Conservation (phyloP, 2,113 vertebrate species). For the Mirounga angustirostris region DNA sequence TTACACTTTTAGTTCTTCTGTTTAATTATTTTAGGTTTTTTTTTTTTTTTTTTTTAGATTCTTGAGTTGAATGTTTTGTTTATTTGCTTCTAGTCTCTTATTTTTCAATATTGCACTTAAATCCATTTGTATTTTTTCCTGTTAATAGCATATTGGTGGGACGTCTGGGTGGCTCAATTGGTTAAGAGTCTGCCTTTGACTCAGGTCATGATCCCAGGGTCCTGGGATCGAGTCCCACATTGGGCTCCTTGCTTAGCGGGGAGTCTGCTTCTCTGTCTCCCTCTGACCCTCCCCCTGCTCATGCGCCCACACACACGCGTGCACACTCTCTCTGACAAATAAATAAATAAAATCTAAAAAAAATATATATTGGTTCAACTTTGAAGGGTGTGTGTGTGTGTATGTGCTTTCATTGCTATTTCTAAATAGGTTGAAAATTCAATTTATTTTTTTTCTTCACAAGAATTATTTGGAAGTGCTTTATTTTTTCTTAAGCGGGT, state of each 20-base stretch:
- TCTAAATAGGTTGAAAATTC: constrained; percentile 44
- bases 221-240: no score
- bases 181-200: no score
- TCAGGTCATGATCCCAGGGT: no score
- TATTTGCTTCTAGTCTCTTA: not conserved
- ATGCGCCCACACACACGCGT: no score
- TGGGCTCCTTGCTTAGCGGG: no score
- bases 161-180: no score
- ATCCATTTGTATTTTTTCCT: not conserved
- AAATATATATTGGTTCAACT: not conserved
- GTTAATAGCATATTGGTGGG: not conserved
- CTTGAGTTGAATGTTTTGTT: not conserved
- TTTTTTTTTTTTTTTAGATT: not conserved
- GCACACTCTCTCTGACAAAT: no score
- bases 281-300: no score
- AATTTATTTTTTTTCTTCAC: not conserved
- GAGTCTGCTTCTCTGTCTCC: no score
- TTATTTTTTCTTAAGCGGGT: not conserved
- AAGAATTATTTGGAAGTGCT: not conserved
- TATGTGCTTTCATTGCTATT: not conserved
- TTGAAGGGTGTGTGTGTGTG: not conserved
- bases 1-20: not conserved
- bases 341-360: not conserved
- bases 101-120: not conserved
- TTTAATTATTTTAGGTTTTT: not conserved